Conservation (phyloP, 2,113 vertebrate genomes). For the Lethenteron reissneri region DNA sequence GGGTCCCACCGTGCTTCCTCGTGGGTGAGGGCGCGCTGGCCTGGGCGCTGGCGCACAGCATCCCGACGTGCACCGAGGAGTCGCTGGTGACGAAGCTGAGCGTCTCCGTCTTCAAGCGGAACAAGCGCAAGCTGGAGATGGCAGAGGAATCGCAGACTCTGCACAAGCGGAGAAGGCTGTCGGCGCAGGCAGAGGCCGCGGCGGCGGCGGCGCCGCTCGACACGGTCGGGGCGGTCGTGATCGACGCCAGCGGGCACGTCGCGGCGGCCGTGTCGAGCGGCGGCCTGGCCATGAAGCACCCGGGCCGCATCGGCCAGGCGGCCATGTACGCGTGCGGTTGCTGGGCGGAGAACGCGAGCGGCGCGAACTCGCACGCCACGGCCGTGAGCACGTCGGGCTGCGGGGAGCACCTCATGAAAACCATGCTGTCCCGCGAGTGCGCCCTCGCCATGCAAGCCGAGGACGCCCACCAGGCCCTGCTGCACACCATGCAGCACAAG, state of each 20-base stretch:
- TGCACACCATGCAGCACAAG: constrained; percentile 99
- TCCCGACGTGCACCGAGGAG: constrained; percentile 67
- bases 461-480: constrained; percentile 81
- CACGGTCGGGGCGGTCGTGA: constrained; percentile 82
- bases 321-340: constrained; percentile 55
- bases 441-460: constrained; percentile 77
- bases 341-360: constrained; percentile 88
- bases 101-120: constrained; percentile 91
- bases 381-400: constrained; percentile 99
- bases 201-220: constrained; percentile 17
- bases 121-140: constrained; percentile 91
- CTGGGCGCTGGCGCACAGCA: constrained; percentile 85
- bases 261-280: constrained; percentile 95
- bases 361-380: constrained; percentile 70
- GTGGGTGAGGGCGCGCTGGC: constrained; percentile 83
- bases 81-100: constrained; percentile 96
- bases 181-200: too few species aligned
- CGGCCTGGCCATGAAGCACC: constrained; percentile 88
- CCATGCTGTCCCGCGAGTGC: constrained; percentile 92
- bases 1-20: constrained; percentile 96
- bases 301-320: constrained; percentile 89
- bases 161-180: neutral
- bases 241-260: constrained; percentile 85
- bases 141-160: constrained; percentile 69
- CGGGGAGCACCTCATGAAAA: constrained; percentile 92